phyloP scores from a whole-genome alignment of 2,888 invertebrate genomes.

The Caenorhabditis uteleia region DNA sequence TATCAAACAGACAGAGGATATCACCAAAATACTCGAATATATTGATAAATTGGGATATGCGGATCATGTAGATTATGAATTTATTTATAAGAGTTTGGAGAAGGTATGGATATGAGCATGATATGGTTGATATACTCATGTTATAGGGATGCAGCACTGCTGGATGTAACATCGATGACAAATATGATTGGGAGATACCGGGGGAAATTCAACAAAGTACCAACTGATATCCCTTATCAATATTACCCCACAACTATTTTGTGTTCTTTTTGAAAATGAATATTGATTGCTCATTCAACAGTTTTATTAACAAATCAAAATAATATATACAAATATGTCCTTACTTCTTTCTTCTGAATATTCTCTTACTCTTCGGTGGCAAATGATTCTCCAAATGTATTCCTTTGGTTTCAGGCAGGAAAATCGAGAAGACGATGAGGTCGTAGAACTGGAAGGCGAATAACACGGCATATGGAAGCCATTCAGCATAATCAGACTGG shows the following conservation, averaged over 20 bases:
- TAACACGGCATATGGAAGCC: conserved; percentile 29
- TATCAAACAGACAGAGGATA: conserved; percentile 38
- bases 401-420: conserved; percentile 43
- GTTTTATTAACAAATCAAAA: no score
- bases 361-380: conserved; percentile 37
- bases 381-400: conserved; percentile 34
- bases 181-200: conserved; percentile 63
- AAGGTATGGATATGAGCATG: conserved; percentile 8
- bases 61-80: conserved; percentile 55
- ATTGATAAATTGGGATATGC: conserved; percentile 53
- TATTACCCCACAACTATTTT: no score
- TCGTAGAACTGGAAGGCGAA: conserved; percentile 24
- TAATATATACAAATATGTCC: no score
- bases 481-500: conserved; percentile 30
- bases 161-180: conserved; percentile 42
- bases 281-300: no score
- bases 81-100: conserved; percentile 45
- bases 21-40: conserved; percentile 54
- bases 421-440: conserved; percentile 16
- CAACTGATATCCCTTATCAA: no score
- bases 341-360: conserved; percentile 19
- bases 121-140: background rate
- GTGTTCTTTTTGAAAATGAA: no score
- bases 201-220: no score
- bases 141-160: conserved; percentile 20